phyloP scores from a whole-genome alignment of 2,797 vertebrate species.

The Poeciliopsis gracilis region DNA sequence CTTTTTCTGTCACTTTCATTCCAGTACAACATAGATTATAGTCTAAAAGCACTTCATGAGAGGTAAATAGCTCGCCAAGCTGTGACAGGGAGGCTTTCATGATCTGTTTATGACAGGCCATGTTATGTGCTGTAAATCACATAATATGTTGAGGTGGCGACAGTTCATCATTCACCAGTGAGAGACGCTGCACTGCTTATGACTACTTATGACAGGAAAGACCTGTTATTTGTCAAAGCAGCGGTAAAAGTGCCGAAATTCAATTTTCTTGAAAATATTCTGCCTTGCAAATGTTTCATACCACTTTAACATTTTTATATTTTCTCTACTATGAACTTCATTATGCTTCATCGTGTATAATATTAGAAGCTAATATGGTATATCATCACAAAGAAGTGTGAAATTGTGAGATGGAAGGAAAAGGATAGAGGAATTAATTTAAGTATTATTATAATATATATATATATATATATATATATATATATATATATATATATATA shows the following conservation, averaged over 20 bases:
- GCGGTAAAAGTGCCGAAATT: background rate
- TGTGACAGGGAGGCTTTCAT: background rate
- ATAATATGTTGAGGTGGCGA: background rate
- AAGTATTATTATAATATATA: background rate
- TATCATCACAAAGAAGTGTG: background rate
- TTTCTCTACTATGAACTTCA: background rate
- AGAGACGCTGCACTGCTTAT: background rate
- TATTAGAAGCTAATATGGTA: background rate
- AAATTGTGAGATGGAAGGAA: background rate
- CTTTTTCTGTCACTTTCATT: constrained; percentile 3
- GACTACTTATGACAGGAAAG: background rate
- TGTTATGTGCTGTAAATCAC: constrained; percentile 12
- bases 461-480: too few relatives aligned
- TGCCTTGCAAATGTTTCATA: background rate
- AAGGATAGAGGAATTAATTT: background rate
- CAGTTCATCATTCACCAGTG: constrained; percentile 7
- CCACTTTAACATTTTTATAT: background rate
- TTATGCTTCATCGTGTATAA: too few relatives aligned
- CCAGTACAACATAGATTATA: background rate
- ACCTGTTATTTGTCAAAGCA: background rate
- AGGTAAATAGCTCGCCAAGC: constrained; percentile 1
- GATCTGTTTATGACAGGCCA: background rate
- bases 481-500: too few relatives aligned
- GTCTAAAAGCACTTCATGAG: background rate
- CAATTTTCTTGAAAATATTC: background rate